Evolutionary conservation across 92 coral and sea anemone genomes (phyloP).

Genomic region (Umimayanthus chanpuru): DNA sequence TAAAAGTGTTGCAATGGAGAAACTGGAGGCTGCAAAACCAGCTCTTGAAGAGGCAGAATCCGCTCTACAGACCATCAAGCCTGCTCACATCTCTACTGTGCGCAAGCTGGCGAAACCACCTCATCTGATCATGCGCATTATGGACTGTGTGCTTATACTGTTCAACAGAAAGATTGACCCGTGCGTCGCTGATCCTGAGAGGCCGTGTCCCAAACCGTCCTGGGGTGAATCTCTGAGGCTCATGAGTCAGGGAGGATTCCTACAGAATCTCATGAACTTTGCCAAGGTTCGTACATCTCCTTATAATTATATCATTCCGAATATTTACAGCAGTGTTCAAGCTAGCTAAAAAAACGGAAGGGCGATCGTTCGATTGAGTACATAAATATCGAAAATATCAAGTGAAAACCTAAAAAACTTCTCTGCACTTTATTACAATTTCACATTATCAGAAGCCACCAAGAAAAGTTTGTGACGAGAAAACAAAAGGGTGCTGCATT

Average conservation of each 20-base stretch:
- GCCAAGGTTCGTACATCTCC: constrained; percentile 66
- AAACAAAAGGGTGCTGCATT: too few relatives aligned
- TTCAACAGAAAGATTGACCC: constrained; percentile 75
- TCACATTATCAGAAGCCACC: too few relatives aligned
- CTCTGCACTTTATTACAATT: too few relatives aligned
- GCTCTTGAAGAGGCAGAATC: constrained; percentile 98
- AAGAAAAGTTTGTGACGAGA: too few relatives aligned
- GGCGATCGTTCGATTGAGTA: too few relatives aligned
- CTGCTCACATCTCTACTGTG: constrained; percentile 98
- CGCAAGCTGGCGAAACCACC: constrained; percentile 99
- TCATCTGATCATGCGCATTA: constrained; percentile 98
- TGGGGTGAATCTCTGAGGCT: constrained; percentile 89
- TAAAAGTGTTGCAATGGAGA: constrained; percentile 87
- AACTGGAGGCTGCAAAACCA: constrained; percentile 97
- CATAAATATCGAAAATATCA: too few relatives aligned
- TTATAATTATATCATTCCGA: neutral
- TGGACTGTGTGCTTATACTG: constrained; percentile 95
- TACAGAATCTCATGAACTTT: constrained; percentile 77
- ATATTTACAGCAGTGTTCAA: neutral
- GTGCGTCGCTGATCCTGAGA: constrained; percentile 81
- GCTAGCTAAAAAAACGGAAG: too few relatives aligned
- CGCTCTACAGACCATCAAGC: constrained; percentile 96
- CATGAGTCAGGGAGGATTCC: constrained; percentile 92
- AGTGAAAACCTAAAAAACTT: too few relatives aligned
- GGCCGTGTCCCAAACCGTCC: constrained; percentile 89